phyloP scores from a whole-genome alignment of 2,113 vertebrate genomes.

The Paracyprichromis sp. region DNA sequence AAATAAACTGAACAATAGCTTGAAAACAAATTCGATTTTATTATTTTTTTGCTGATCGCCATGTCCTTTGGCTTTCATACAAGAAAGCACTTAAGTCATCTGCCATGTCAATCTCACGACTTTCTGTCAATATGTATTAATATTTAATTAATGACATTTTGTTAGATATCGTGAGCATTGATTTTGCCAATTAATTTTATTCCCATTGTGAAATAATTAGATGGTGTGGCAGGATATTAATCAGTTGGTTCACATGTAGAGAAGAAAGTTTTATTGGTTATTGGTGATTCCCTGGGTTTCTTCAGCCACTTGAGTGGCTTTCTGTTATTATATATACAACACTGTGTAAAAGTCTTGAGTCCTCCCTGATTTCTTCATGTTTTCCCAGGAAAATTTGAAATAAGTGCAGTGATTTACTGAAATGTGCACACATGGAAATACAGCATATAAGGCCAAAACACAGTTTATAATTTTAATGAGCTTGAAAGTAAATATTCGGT shows the following conservation, averaged over 20 bases:
- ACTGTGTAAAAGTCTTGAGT: background rate
- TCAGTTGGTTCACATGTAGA: background rate
- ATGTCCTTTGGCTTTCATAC: background rate
- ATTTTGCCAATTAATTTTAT: background rate
- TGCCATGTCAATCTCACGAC: background rate
- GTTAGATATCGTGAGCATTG: background rate
- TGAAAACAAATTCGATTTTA: slow-evolving; percentile 11
- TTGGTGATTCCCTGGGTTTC: background rate
- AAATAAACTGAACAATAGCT: slow-evolving; percentile 27
- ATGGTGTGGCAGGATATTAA: background rate
- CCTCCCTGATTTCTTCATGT: background rate
- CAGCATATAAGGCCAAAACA: background rate
- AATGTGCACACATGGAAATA: background rate
- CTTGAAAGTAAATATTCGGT: background rate
- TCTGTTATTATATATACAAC: background rate
- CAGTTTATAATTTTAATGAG: background rate
- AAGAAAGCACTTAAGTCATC: background rate
- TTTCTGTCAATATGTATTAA: background rate
- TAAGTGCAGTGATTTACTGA: background rate
- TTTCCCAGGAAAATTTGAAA: background rate
- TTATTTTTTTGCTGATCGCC: background rate
- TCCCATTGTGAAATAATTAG: background rate
- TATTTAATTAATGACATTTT: background rate
- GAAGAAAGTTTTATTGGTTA: background rate
- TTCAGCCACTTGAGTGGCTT: background rate